Base-by-base conservation (phyloP, 2,797 vertebrate species). In the Pachyuromys duprasi region DNA sequence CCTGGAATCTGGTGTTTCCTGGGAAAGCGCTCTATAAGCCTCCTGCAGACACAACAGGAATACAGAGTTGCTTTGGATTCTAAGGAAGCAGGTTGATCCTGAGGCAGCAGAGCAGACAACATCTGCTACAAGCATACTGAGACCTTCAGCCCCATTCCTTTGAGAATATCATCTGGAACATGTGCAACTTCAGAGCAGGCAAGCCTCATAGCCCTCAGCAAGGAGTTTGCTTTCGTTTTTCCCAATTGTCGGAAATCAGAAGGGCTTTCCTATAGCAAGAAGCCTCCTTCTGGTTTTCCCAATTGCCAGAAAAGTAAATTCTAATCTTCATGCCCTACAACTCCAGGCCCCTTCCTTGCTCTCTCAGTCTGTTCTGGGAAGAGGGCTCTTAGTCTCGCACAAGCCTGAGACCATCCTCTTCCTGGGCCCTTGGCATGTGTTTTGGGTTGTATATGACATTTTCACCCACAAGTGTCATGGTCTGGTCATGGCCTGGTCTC, bases 21-120 rank as follows among this genome's bases (percentile, higher is more conserved):
- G 26, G 18, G 82, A 42, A 20, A 14, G 18, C 39, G 45, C 42
- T 72, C 14, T 12, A 80, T 83, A 49, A 92, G 90, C 78, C 65
- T 92, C 65, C 74, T 91, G 70, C 72, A 88, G 83, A 92, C 82
- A 75, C 24, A 4, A 33, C 11, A 57, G 78, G 78, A 88, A 72
- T 1, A 20, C 0, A 63, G 28, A 36, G 39, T 75, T 65, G 9
- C 39, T 70, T 15, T 63, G 69, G 42, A 62, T 95, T 92, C 97
- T 70, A 81, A 93, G 95, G 88, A 45, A n/a, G 69, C 95, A 96
- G 96, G 89, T 81, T 96, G 95, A 55, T 87, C 95, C 95, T 94
- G 86, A 93, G 74, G 81, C 69, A 80, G 86, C 69, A 67, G 88
- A 89, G 93, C 80, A 15, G 36, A 31, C 67, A 28, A 55, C 90